Evolutionary conservation across 2,797 vertebrate species (phyloP).

Genomic region (Pseudomugil gertrudae): DNA sequence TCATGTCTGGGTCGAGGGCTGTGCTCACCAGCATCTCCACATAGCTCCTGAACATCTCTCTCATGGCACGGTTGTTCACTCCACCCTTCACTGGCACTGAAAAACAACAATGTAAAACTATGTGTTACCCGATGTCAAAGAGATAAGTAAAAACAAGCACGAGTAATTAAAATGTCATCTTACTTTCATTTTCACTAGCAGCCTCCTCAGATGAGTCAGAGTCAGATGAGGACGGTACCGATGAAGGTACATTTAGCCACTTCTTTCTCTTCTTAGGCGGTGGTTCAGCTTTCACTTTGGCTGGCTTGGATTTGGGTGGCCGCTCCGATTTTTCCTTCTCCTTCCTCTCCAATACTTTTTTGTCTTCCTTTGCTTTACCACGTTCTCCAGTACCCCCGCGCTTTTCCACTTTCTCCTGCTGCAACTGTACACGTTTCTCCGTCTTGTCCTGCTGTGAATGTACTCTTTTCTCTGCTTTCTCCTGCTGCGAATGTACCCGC

Average conservation of each 20-base stretch:
- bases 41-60: slow-evolving; percentile 95
- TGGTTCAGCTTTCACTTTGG: slow-evolving; percentile 86
- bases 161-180: slow-evolving; percentile 47
- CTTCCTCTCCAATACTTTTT: slow-evolving; percentile 67
- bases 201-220: slow-evolving; percentile 89
- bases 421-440: slow-evolving; percentile 29
- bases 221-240: slow-evolving; percentile 87
- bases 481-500: slow-evolving; percentile 6
- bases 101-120: background rate
- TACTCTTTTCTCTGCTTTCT: slow-evolving; percentile 8
- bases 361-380: slow-evolving; percentile 71
- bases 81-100: slow-evolving; percentile 82
- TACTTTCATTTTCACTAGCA: slow-evolving; percentile 89
- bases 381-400: slow-evolving; percentile 51
- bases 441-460: slow-evolving; percentile 8
- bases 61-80: slow-evolving; percentile 91
- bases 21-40: slow-evolving; percentile 96
- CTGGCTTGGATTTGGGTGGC: slow-evolving; percentile 70
- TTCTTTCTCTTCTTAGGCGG: slow-evolving; percentile 90
- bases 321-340: slow-evolving; percentile 71
- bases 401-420: slow-evolving; percentile 71
- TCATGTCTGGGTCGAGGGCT: slow-evolving; percentile 94
- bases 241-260: slow-evolving; percentile 87
- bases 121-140: background rate
- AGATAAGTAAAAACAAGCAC: background rate